Conservation (phyloP, 2,888 invertebrate genomes). For the Balanococcus diminutus region DNA sequence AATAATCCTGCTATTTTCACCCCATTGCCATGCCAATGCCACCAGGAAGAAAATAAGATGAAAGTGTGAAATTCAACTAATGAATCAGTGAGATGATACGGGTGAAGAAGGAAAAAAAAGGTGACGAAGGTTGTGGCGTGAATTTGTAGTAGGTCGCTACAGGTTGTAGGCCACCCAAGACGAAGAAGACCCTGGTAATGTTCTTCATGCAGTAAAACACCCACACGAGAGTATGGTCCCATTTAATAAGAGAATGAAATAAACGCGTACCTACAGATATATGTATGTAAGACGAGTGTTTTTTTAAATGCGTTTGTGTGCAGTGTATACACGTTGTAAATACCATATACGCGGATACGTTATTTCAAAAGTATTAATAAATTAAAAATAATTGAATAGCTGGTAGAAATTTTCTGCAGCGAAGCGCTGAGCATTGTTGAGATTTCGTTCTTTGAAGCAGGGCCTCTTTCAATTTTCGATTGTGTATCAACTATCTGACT, state of each 20-base stretch:
- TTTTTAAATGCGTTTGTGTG: not conserved
- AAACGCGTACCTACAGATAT: not conserved
- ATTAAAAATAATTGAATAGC: slow-evolving; percentile 37
- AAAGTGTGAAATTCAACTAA: slow-evolving; percentile 42
- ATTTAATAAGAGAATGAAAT: slow-evolving; percentile 43
- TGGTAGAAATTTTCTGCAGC: too few relatives aligned
- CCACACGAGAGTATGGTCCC: slow-evolving; percentile 42
- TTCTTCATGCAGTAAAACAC: slow-evolving; percentile 46
- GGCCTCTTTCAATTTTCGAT: too few relatives aligned
- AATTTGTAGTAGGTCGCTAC: slow-evolving; percentile 45
- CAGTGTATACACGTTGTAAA: slow-evolving; percentile 24
- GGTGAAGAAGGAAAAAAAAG: slow-evolving; percentile 18
- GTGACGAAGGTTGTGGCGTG: slow-evolving; percentile 52
- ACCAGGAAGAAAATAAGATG: too few relatives aligned
- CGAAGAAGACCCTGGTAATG: slow-evolving; percentile 14
- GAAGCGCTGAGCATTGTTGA: too few relatives aligned
- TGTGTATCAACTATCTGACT: too few relatives aligned
- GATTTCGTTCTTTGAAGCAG: too few relatives aligned
- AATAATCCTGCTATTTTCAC: too few relatives aligned
- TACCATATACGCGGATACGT: slow-evolving; percentile 37
- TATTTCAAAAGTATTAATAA: slow-evolving; percentile 27
- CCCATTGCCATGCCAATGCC: too few relatives aligned
- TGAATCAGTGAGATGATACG: slow-evolving; percentile 15
- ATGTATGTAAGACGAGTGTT: not conserved
- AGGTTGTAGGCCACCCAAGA: slow-evolving; percentile 48